These are phyloP conservation scores for pig (Sus scrofa) DNA, from an alignment of 2,113 vertebrate species.

Conservation along the genomic window T2T-Sscrofa CM000823.6:27849501-27850000, in stretches of 20 bases:
- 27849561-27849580: background rate
- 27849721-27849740: too few relatives aligned
- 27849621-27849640: too few relatives aligned
- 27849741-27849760: too few relatives aligned
- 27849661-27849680: too few relatives aligned
- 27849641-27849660: too few relatives aligned
- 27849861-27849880: background rate
- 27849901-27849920: constrained; percentile 44
- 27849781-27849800: too few relatives aligned
- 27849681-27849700: too few relatives aligned
- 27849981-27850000: background rate
- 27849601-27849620: too few relatives aligned
- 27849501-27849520: background rate
- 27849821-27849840: too few relatives aligned
- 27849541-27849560: background rate
- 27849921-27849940: background rate
- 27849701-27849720: too few relatives aligned
- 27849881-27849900: background rate
- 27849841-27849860: background rate
- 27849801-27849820: too few relatives aligned
- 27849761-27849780: too few relatives aligned
- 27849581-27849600: background rate
- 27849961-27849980: constrained; percentile 22
- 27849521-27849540: background rate
- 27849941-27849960: background rate